Conservation (phyloP, 2,888 invertebrate species). For the Bellardia pandia region DNA sequence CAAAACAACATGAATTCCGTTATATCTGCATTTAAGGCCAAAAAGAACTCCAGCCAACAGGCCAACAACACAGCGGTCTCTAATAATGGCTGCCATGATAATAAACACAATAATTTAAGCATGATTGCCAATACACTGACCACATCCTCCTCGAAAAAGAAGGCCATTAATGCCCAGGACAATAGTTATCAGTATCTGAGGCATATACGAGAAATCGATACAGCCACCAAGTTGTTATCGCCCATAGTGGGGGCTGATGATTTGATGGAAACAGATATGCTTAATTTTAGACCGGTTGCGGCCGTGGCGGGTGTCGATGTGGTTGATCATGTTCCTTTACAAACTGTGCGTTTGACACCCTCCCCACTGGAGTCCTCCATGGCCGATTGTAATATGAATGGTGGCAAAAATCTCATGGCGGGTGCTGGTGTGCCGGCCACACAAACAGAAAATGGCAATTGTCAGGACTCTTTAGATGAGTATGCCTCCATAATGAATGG, state of each 20-base stretch:
- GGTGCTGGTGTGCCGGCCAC: background rate
- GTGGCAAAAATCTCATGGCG: conserved; percentile 68
- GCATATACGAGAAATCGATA: conserved; percentile 84
- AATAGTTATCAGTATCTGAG: conserved; percentile 84
- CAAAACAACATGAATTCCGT: conserved; percentile 82
- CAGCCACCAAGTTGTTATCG: conserved; percentile 82
- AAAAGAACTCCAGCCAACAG: conserved; percentile 78
- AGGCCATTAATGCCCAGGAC: conserved; percentile 79
- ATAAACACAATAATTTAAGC: conserved; percentile 75
- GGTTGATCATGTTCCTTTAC: conserved; percentile 73
- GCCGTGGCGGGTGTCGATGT: conserved; percentile 75
- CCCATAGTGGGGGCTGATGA: conserved; percentile 80
- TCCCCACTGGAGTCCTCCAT: conserved; percentile 56
- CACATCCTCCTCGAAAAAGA: conserved; percentile 76
- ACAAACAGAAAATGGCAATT: conserved; percentile 78
- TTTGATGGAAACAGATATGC: conserved; percentile 75
- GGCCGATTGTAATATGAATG: conserved; percentile 81
- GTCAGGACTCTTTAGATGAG: conserved; percentile 56
- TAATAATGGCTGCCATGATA: conserved; percentile 67
- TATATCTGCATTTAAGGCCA: conserved; percentile 84
- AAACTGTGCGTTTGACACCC: conserved; percentile 67
- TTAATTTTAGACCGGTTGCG: conserved; percentile 76
- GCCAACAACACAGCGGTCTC: conserved; percentile 58
- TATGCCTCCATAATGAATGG: conserved; percentile 71
- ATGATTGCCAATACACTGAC: conserved; percentile 73